Evolutionary conservation across 2,888 invertebrate genomes (phyloP), one percentile per base, ranked within the genome.

Genomic region (Agrypnus murinus): DNA sequence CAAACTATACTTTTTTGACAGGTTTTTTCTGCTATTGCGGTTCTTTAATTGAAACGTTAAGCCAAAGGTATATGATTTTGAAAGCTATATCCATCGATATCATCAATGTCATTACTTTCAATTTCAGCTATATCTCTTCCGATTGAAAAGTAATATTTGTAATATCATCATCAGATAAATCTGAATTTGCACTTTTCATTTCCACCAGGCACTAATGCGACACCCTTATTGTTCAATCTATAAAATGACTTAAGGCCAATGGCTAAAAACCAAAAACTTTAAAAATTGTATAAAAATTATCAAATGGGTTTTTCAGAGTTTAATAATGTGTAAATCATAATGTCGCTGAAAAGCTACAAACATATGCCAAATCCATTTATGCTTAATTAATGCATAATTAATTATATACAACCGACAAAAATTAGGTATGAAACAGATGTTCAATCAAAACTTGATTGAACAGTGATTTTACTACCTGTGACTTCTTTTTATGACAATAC

Each of bases 101-200:
- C 17, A 46, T 46, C 19, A 5, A 3, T 46, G 15, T 46, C 15
- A 46, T 46, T 14, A 19, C 19, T 14, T 46, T 46, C 4, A 46
- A 14, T 46, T 15, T 17, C 17, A 14, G 14, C 17, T 12, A 19
- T 19, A 40, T 40, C n/a, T 19, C 19, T 46, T 19, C 15, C 46
- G 9, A 14, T 5, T 19, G 19, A 19, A 46, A 46, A 12, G 5
- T 46, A 9, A 46, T 46, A 1, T 46, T 19, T 46, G 15, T 5
- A 46, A 4, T 46, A 46, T 46, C 46, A 9, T 46, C 46, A 46
- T 46, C 46, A 46, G 46, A 46, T 14, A 46, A 46, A 46, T 46
- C 10, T 46, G 14, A 12, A 17, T 46, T 10, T 46, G 15, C 19
- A 46, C 46, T 46, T 46, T n/a, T 46, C 15, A 46, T 46, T 46